Evolutionary conservation across 2,113 vertebrate genomes (phyloP), one percentile per base, ranked within the genome.

Genomic region (Pelmatolapia mariae): DNA sequence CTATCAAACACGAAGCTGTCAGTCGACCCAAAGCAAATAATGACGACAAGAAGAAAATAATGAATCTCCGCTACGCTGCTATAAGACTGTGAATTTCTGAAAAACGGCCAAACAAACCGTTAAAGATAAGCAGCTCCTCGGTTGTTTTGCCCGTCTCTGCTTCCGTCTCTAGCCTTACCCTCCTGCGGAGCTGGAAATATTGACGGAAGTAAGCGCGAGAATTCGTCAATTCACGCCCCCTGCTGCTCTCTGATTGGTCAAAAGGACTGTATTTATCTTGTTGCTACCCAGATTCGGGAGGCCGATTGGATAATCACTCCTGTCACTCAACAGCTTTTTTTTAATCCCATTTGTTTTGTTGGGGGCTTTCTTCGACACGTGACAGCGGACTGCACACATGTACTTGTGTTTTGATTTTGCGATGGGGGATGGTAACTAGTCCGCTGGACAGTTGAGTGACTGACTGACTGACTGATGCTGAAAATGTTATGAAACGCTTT

Each of bases 181-280:
- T 45, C 47, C 71, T 71, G 47, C 59, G 2, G 86, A 81, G 86
- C 68, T 87, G 87, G 68, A 94, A 88, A 92, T 96, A 95, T 97
- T 97, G 96, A 97, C 96, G 95, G 96, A 97, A 97, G 96, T 97
- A 96, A 96, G 95, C 91, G 94, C 95, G 15, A 31, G 78, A 13
- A 54, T 52, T 61, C 5, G 61, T 15, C 40, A n/a, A 22, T 36
- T 78, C 29, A 13, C 92, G 87, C 94, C 94, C 88, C 82, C 29
- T 79, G 4, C 7, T 24, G 18, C 19, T 12, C 54, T 86, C 36
- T 93, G 91, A 97, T 96, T 96, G 96, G 96, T 59, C 54, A 9
- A 22, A 6, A 19, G 18, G 4, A 19, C 43, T n/a, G 54, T 68
- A 90, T 94, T 95, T 92, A 86, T 79, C 33, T n/a, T 94, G 95